Percentiles rank a stretch among this genome's conserved stretches.
phyloP scores from a whole-genome alignment of 2,888 invertebrate genomes.

The Nomada ruficornis region DNA sequence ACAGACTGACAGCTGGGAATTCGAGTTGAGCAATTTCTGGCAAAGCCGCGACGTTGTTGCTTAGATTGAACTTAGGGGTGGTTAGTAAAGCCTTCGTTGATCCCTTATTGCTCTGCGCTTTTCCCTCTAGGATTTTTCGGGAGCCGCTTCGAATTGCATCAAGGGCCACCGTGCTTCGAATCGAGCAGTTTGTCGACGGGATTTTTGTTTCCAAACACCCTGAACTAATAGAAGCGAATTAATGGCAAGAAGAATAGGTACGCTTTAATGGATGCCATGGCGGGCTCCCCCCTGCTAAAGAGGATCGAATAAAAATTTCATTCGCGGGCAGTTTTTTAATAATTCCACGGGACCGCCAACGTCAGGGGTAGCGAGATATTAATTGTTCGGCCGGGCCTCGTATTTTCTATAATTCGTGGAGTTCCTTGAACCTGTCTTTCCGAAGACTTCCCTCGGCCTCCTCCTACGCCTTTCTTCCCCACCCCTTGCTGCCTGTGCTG shows the following conservation, averaged over 20 bases:
- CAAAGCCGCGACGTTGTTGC: no score
- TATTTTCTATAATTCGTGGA: slow-evolving; percentile 63
- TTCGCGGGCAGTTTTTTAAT: slow-evolving; percentile 34
- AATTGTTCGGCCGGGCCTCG: slow-evolving; percentile 32
- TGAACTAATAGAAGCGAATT: no score
- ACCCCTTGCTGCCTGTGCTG: not conserved
- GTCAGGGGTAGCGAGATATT: slow-evolving; percentile 32
- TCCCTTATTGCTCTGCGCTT: no score
- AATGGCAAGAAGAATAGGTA: no score
- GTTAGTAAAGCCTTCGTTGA: no score
- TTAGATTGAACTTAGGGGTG: no score
- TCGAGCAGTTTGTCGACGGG: no score
- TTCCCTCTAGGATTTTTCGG: no score
- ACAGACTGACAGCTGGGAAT: slow-evolving; percentile 51
- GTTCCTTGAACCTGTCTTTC: slow-evolving; percentile 63
- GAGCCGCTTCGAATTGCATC: no score
- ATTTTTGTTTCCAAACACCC: no score
- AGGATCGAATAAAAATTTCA: slow-evolving; percentile 40
- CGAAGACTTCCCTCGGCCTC: slow-evolving; percentile 54
- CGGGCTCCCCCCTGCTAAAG: not conserved
- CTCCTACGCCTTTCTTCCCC: slow-evolving; percentile 50
- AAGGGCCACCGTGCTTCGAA: no score
- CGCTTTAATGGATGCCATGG: no score
- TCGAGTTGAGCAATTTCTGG: slow-evolving; percentile 12
- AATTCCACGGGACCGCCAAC: slow-evolving; percentile 23